Base-by-base conservation (phyloP, 2,888 invertebrate species). In the Erannis defoliaria region DNA sequence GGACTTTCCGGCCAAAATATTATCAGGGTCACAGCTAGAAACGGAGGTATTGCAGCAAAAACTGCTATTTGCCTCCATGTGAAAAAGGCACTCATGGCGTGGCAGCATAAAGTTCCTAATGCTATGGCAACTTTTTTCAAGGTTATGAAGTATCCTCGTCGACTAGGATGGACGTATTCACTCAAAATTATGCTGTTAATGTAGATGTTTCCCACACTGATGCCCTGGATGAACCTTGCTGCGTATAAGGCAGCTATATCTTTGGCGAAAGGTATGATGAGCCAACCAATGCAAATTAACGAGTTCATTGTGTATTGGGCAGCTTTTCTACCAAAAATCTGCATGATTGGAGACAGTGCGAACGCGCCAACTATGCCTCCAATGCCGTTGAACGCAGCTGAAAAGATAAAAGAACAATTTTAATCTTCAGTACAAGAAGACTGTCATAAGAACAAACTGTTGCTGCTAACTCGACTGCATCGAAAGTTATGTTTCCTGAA, bases 1-100 rank as follows among this genome's bases (percentile, higher is more conserved):
- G 84, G 85, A 31, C 84, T 85, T 54, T 85, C 85, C 0, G 77
- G 76, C 79, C 82, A 85, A 10, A 76, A 72, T 0, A 72, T 54
- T 0, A 78, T 74, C n/a, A 80, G 5, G 0, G 79, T 19, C 1
- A 76, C 49, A 0, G 76, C 55, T 0, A 71, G 0, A 1, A 67
- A 19, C n/a, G 71, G 55, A 0, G 72, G 58, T 0, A 72, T 16
- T 10, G 73, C 64, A 2, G 75, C 64, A 35, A 78, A 57, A 0
- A 60, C 48, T 2, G 77, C 70, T 26, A 84, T 75, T 59, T 80
- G 72, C 60, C 80, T 78, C 84, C 84, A 86, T 8, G 67, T 57
- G 63, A 74, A 75, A 42, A 68, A 62, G 1, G 79, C 55, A 0
- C 74, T 67, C 60, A 80, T 59, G 0, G 73, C 61, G 55, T 85